phyloP scores from a whole-genome alignment of 2,113 vertebrate genomes.

The Pica pica region DNA sequence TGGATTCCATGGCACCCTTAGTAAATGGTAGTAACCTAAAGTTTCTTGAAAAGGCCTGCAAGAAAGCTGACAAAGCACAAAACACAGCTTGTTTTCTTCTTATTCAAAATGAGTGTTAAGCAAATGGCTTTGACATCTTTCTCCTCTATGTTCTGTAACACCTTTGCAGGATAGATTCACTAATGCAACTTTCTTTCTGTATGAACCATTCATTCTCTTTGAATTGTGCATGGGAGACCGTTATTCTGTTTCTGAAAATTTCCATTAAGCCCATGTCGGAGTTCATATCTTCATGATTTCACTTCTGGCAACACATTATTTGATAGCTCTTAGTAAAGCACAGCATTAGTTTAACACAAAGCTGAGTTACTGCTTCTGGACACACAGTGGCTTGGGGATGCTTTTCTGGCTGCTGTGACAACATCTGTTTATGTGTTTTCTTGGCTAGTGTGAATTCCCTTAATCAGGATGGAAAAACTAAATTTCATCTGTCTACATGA shows the following conservation, averaged over 20 bases:
- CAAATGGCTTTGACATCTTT: background rate
- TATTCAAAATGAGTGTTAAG: background rate
- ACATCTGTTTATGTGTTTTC: background rate
- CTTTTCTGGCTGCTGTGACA: background rate
- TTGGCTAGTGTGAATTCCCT: background rate
- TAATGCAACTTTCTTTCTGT: background rate
- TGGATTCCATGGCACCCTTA: background rate
- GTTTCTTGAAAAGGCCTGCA: background rate
- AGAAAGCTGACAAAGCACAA: background rate
- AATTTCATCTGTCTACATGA: background rate
- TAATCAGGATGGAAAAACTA: background rate
- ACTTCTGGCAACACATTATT: background rate
- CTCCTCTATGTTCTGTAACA: background rate
- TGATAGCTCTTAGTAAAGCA: background rate
- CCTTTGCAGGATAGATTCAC: background rate
- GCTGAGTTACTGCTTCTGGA: background rate
- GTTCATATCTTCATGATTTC: background rate
- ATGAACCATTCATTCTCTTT: background rate
- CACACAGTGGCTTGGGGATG: background rate
- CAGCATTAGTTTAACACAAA: background rate
- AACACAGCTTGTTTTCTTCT: background rate
- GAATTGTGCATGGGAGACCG: background rate
- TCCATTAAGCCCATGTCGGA: background rate
- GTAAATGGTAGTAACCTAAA: background rate
- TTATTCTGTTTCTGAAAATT: background rate